Percentiles rank a stretch among this genome's conserved stretches.
Evolutionary conservation across 2,888 invertebrate genomes (phyloP).

Genomic region (Gisinianus flammeolus): DNA sequence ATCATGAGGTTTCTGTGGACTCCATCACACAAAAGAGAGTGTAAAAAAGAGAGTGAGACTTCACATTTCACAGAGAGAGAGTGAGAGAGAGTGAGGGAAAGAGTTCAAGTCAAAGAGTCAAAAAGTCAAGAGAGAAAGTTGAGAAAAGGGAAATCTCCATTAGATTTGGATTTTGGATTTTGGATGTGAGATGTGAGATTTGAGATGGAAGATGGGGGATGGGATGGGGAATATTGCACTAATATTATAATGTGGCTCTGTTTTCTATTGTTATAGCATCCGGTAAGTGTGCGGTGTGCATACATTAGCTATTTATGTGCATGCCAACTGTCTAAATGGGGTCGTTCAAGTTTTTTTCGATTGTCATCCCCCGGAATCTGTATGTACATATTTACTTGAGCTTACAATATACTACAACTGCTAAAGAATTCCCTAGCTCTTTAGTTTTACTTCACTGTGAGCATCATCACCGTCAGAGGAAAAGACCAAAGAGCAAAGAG

Average conservation of each 20-base stretch:
- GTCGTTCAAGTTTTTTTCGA: neutral
- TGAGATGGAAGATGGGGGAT: neutral
- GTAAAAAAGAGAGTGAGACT: no score
- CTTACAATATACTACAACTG: neutral
- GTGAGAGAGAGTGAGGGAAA: neutral
- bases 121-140: no score
- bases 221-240: neutral
- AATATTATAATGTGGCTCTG: conserved; percentile 26
- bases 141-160: neutral
- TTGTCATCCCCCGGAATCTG: neutral
- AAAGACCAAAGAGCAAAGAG: neutral
- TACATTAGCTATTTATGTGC: neutral
- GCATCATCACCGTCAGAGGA: no score
- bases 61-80: no score
- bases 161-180: neutral
- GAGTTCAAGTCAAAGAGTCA: no score
- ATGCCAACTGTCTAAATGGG: neutral
- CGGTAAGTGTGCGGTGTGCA: neutral
- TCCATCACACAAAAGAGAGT: neutral
- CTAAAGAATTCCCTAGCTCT: no score
- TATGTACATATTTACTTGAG: no score
- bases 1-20: neutral
- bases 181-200: no score
- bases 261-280: conserved; percentile 10
- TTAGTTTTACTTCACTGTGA: no score